Evolutionary conservation across 2,797 vertebrate species (phyloP).

Genomic region (Sparus aurata): DNA sequence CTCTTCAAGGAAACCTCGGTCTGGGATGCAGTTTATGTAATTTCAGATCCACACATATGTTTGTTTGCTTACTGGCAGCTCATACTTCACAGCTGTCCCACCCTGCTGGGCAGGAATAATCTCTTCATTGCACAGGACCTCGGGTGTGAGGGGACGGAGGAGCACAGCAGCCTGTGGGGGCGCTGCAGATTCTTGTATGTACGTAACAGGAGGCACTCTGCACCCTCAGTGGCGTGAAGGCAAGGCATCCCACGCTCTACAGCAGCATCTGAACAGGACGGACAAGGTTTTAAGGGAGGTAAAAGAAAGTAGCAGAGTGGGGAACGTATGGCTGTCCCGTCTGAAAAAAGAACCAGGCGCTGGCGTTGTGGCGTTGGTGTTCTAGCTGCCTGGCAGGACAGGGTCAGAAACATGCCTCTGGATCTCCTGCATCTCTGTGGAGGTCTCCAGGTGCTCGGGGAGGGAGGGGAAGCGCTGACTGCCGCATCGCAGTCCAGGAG

Average conservation of each 20-base stretch:
- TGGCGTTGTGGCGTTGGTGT: slow-evolving; percentile 10
- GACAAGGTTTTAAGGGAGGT: slow-evolving; percentile 11
- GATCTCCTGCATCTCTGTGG: slow-evolving; percentile 85
- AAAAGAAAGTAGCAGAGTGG: slow-evolving; percentile 12
- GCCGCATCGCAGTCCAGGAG: slow-evolving; percentile 81
- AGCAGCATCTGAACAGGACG: slow-evolving; percentile 64
- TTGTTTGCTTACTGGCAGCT: slow-evolving; percentile 24
- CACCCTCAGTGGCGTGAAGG: slow-evolving; percentile 46
- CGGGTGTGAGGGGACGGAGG: slow-evolving; percentile 32
- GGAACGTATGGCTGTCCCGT: slow-evolving; percentile 36
- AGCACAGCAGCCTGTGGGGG: slow-evolving; percentile 28
- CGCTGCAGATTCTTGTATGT: slow-evolving; percentile 22
- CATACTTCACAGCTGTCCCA: background rate
- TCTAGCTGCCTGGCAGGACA: slow-evolving; percentile 90
- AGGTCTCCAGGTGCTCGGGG: slow-evolving; percentile 90
- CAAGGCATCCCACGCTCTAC: slow-evolving; percentile 23
- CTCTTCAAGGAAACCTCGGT: slow-evolving; percentile 12
- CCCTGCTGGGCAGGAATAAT: slow-evolving; percentile 37
- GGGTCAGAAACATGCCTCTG: slow-evolving; percentile 94
- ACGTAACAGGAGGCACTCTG: slow-evolving; percentile 57
- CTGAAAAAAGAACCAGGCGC: background rate
- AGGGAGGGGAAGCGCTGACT: slow-evolving; percentile 92
- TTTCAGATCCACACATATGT: slow-evolving; percentile 38
- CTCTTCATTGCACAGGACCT: slow-evolving; percentile 49
- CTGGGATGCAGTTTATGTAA: slow-evolving; percentile 20